Base-by-base conservation (phyloP, 2,797 vertebrate genomes). In the Scleropages formosus region DNA sequence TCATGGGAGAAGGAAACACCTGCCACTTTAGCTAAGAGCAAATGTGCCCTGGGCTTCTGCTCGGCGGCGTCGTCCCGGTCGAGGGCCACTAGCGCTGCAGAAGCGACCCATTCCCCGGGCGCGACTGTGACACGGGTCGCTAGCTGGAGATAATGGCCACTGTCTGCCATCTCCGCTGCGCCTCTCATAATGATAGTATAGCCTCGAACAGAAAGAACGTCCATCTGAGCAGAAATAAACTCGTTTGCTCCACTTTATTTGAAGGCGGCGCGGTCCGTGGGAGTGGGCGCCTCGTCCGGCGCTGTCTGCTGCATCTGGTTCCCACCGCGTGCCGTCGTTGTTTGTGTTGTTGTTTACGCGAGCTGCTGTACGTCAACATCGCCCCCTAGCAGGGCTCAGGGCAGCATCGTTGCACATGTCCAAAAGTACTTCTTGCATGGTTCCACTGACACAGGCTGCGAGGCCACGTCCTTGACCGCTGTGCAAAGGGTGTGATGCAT, bases 131-230 rank as follows among this genome's bases (percentile, higher is more conserved):
- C 47, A 62, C 61, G 61, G 62, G 68, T 77, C 75, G 62, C 60
- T 65, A 77, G 69, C 60, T 76, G 68, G 75, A 39, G 75, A 72
- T 77, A 72, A 77, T 72, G 61, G 66, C 60, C 61, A 77, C 75
- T 56, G 59, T 71, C 60, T 76, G 59, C 39, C 60, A 70, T 69
- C 66, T 27, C 65, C 66, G 31, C 44, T 44, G 24, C 62, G 18
- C 46, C 59, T 72, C 61, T 73, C 56, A 56, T 71, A 18, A 71
- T 56, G 68, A 26, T 58, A 22, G 49, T 44, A 11, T 68, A 75
- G 39, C 64, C 65, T 47, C 66, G 39, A 44, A 75, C 56, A n/a
- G 64, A 61, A 75, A 75, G 74, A 47, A 75, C 56, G 61, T 51
- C 26, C 31, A 70, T 60, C 44, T 75, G 47, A 69, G 56, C 64